phyloP scores from a whole-genome alignment of 2,113 vertebrate species.

The Phyllostomus hastatus region DNA sequence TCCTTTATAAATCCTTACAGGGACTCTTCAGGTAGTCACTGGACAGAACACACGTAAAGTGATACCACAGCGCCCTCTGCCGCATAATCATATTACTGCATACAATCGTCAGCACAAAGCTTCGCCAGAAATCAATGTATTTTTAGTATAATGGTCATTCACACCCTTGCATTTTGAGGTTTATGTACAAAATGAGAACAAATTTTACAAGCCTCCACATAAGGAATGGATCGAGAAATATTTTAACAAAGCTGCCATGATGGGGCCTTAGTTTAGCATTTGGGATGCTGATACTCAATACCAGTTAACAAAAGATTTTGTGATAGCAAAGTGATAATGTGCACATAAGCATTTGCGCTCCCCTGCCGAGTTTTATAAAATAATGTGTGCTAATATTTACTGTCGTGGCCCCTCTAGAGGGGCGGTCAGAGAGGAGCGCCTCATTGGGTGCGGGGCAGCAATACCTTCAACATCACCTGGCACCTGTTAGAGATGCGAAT shows the following conservation, averaged over 20 bases:
- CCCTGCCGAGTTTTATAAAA: not conserved
- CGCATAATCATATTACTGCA: not conserved
- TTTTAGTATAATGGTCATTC: not conserved
- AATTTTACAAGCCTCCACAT: not conserved
- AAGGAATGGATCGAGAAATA: not conserved
- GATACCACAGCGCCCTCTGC: not conserved
- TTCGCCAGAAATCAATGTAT: not conserved
- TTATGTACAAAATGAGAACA: not conserved
- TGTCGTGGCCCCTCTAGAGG: not conserved
- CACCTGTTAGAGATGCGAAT: not conserved
- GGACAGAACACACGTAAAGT: not conserved
- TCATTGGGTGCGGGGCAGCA: not conserved
- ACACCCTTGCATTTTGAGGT: not conserved
- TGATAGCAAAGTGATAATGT: not conserved
- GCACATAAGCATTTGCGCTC: not conserved
- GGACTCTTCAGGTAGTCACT: accelerated
- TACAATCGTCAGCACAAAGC: accelerated
- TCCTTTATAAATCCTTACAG: not conserved
- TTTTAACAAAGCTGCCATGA: not conserved
- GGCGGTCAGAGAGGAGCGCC: no score
- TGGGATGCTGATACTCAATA: not conserved
- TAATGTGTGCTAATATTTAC: not conserved
- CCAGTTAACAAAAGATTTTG: not conserved
- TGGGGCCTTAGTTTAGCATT: not conserved
- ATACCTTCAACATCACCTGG: no score